Evolutionary conservation across 2,888 invertebrate species (phyloP), one percentile per base, ranked within the genome.

Genomic region (Nomada lathburiana): DNA sequence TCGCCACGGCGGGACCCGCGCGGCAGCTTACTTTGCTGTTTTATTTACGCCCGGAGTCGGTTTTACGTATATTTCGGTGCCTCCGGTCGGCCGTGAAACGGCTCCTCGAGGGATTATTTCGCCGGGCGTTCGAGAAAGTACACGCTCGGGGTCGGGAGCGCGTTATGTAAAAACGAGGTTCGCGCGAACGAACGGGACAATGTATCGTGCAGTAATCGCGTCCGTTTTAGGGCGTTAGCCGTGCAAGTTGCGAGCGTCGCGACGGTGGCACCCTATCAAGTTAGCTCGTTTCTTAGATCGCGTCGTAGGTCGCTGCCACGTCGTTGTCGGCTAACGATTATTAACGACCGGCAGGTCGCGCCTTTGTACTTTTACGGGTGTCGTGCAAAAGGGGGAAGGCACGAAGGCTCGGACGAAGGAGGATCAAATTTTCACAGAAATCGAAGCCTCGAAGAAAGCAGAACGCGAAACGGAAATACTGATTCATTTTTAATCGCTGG

Each of bases 311-410:
- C 29, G 73, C 75, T 83, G 50, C 81, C 47, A 63, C 57, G 53
- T 81, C 73, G 68, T 80, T 74, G 65, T 62, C 62, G 83, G 73
- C 78, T 84, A 84, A 89, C 89, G 85, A 89, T 89, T 89, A 89
- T 88, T 89, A 85, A 89, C 83, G 83, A 87, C 65, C 79, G 59
- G 57, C 65, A 5, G 64, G 73, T 57, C 53, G 64, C 60, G 77
- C 65, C 65, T 53, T 64, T 70, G 53, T 62, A 36, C 74, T 84
- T 80, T 75, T 53, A 64, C 47, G 68, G 59, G 59, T 55, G 64
- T 60, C 57, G n/a, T 36, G 29, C 20, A 10, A 59, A 42, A 2
- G 44, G 52, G 52, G 57, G 26, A 64, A 52, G 29, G 16, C 16
- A 29, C 29, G 55, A 36, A 18, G 5, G 9, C 13, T 11, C 16